phyloP scores from a whole-genome alignment of 2,113 vertebrate genomes.

The Plectropomus leopardus region DNA sequence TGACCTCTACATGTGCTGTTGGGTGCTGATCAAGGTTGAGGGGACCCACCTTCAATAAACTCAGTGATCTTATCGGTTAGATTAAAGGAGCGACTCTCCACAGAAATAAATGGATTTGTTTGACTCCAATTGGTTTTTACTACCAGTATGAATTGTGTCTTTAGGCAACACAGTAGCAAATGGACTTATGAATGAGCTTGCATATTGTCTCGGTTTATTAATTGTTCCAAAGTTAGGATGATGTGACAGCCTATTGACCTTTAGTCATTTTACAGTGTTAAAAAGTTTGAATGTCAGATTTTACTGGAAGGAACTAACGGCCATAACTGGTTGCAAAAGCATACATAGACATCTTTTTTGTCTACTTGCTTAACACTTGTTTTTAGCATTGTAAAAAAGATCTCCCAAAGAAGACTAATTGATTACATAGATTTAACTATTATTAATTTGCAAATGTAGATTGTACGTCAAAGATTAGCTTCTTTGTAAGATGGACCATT shows the following conservation, averaged over 20 bases:
- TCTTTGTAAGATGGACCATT: background rate
- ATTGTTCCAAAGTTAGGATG: constrained; percentile 40
- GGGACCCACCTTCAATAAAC: constrained; percentile 5
- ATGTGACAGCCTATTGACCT: background rate
- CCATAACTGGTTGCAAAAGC: constrained; percentile 4
- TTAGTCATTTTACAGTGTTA: constrained; percentile 30
- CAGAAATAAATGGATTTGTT: constrained; percentile 15
- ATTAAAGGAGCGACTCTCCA: constrained; percentile 6
- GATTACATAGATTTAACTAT: constrained; percentile 20
- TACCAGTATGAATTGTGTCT: background rate
- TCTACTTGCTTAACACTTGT: constrained; percentile 9
- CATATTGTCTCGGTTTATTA: no score
- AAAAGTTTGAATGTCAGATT: constrained; percentile 11
- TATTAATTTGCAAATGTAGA: constrained; percentile 19
- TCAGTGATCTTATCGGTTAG: background rate
- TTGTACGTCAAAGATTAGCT: background rate
- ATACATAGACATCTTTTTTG: background rate
- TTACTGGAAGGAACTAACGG: constrained; percentile 19
- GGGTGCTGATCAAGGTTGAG: constrained; percentile 27
- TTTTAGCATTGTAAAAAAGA: background rate
- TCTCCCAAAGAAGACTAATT: constrained; percentile 46
- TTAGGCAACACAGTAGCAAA: constrained; percentile 1
- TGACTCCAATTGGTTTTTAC: constrained; percentile 2
- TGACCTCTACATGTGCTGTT: constrained; percentile 5
- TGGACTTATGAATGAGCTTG: background rate